Evolutionary conservation across 2,797 vertebrate genomes (phyloP).

Genomic region (Alcedo atthis): DNA sequence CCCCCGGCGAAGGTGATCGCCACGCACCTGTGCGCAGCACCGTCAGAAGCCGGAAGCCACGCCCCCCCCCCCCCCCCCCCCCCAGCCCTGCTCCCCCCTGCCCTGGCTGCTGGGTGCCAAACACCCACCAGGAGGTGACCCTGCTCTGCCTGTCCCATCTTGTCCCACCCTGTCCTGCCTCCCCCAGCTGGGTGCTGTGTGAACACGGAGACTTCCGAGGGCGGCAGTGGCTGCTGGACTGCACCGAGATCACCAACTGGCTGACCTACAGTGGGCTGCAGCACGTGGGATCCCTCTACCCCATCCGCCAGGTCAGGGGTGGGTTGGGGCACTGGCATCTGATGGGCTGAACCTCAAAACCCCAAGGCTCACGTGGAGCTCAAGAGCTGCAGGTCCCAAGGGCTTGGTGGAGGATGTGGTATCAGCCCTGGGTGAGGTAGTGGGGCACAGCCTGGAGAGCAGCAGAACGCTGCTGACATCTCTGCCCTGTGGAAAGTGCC

Average conservation of each 20-base stretch:
- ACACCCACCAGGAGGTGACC: fast-evolving
- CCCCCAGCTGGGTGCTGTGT: slow-evolving; percentile 91
- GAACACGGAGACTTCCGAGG: slow-evolving; percentile 94
- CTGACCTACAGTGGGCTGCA: slow-evolving; percentile 88
- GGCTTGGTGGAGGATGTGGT: fast-evolving
- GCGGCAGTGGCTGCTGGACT: slow-evolving; percentile 90
- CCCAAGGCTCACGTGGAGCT: fast-evolving
- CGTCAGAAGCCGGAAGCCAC: too few relatives aligned
- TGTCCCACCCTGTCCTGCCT: background rate
- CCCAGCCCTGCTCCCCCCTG: background rate
- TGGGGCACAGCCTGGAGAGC: fast-evolving
- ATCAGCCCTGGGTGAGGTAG: fast-evolving
- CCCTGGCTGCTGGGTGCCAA: fast-evolving
- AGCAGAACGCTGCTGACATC: background rate
- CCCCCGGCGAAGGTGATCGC: too few relatives aligned
- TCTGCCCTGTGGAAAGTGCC: background rate
- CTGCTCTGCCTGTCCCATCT: fast-evolving
- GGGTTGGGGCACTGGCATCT: fast-evolving
- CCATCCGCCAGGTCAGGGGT: slow-evolving; percentile 86
- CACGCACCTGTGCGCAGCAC: too few relatives aligned
- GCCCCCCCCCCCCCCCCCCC: too few relatives aligned
- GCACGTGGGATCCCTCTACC: slow-evolving; percentile 89
- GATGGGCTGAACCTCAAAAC: background rate
- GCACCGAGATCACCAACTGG: slow-evolving; percentile 93
- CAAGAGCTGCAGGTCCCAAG: background rate